Conservation (phyloP, 2,113 vertebrate genomes). For the Hipposideros armiger region DNA sequence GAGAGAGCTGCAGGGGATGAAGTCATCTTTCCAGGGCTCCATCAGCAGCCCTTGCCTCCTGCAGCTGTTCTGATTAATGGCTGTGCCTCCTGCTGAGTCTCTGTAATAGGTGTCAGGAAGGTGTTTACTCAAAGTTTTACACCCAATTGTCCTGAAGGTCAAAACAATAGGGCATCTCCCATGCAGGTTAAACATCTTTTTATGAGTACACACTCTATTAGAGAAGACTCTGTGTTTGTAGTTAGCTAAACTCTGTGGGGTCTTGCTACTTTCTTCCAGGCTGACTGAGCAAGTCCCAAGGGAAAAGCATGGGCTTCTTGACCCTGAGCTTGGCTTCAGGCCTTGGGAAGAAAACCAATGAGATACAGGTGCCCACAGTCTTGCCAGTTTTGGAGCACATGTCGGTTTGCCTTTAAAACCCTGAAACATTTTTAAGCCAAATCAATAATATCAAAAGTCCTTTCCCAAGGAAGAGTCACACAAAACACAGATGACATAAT, state of each 20-base stretch:
- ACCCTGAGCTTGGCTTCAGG: not conserved
- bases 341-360: not conserved
- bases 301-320: not conserved
- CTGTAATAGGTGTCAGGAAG: conserved; percentile 79
- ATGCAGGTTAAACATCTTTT: conserved; percentile 76
- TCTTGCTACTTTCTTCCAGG: not conserved
- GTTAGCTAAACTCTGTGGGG: not conserved
- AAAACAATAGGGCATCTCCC: conserved; percentile 77
- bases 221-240: not conserved
- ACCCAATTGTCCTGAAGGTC: conserved; percentile 79
- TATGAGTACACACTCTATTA: conserved; percentile 6
- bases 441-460: not conserved
- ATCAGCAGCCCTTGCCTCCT: conserved; percentile 58
- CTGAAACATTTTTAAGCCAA: not conserved
- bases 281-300: not conserved
- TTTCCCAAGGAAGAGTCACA: not conserved
- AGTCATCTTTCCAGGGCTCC: conserved; percentile 67
- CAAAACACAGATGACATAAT: not conserved
- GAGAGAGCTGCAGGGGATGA: conserved; percentile 69
- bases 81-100: conserved; percentile 17
- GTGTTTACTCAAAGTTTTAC: conserved; percentile 80
- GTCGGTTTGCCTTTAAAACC: not conserved
- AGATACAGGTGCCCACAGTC: accelerated
- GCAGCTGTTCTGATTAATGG: conserved; percentile 76
- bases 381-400: not conserved